Conservation (phyloP, 2,113 vertebrate genomes). For the Phalacrocorax pelagicus region DNA sequence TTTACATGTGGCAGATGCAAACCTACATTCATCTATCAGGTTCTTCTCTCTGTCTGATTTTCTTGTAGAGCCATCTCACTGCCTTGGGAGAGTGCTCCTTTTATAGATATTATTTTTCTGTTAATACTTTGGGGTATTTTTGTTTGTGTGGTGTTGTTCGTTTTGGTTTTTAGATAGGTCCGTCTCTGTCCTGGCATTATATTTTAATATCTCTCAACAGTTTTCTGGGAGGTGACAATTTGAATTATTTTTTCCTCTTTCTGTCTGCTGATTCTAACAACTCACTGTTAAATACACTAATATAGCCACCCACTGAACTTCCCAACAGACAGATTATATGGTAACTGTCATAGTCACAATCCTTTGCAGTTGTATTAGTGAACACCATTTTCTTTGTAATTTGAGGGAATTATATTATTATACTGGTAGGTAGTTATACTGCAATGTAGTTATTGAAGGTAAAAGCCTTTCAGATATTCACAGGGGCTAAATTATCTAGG, state of each 20-base stretch:
- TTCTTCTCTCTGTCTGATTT: background rate
- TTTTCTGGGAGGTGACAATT: background rate
- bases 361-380: background rate
- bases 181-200: background rate
- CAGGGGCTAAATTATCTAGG: background rate
- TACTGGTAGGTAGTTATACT: background rate
- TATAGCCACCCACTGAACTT: background rate
- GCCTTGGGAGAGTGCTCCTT: background rate
- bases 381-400: background rate
- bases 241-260: background rate
- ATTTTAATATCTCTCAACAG: background rate
- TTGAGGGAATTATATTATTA: background rate
- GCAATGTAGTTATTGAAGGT: background rate
- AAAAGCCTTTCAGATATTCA: background rate
- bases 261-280: background rate
- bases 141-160: background rate
- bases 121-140: background rate
- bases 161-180: background rate
- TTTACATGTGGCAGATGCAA: background rate
- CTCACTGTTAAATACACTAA: background rate
- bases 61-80: background rate
- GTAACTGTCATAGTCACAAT: background rate
- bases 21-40: background rate
- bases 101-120: background rate
- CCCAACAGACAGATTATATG: background rate